A percentile compares a stretch with the other conserved stretches of the same genome.
Evolutionary conservation across 2,113 vertebrate genomes (phyloP).

Genomic region (Apteryx owenii): DNA sequence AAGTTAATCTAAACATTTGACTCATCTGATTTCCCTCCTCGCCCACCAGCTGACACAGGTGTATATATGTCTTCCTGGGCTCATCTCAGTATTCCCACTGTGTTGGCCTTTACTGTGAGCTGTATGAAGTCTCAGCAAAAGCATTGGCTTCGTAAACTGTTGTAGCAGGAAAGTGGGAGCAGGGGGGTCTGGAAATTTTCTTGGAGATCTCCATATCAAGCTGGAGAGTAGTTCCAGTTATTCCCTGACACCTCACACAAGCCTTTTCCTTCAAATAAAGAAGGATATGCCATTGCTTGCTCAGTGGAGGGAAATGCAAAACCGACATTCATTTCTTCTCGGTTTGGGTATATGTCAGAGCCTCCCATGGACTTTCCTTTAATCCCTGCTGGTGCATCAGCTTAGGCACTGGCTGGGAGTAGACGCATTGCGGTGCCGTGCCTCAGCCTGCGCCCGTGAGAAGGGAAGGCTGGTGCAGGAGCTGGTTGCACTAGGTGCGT

Average conservation of each 20-base stretch:
- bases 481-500: background rate
- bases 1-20: background rate
- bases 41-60: background rate
- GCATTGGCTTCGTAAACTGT: background rate
- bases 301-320: background rate
- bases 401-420: background rate
- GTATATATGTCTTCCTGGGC: background rate
- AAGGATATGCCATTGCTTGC: background rate
- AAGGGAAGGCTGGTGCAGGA: fast-evolving
- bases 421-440: background rate
- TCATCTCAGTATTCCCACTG: background rate
- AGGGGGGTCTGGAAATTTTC: background rate
- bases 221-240: background rate
- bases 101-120: background rate
- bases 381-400: background rate
- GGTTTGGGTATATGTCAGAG: background rate
- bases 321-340: background rate
- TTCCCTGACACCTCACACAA: background rate
- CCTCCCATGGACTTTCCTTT: background rate
- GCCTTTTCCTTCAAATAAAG: background rate
- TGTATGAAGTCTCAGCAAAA: background rate
- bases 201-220: background rate
- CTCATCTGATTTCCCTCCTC: background rate
- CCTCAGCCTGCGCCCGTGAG: no score
- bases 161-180: background rate